phyloP scores from a whole-genome alignment of 1,140 invertebrate species.

The Carposina sasakii region DNA sequence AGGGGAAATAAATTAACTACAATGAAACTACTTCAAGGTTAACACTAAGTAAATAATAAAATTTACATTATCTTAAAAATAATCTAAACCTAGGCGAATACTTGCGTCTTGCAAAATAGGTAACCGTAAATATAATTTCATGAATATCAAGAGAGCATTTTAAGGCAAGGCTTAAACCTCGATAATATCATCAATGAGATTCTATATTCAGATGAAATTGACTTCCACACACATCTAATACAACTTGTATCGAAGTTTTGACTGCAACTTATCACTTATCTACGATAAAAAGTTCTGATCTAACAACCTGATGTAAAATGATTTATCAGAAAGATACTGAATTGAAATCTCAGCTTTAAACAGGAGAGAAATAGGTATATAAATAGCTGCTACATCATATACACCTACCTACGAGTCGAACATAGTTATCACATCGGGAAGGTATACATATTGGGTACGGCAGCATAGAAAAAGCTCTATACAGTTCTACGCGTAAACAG shows the following conservation, averaged over 20 bases:
- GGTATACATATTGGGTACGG: no score
- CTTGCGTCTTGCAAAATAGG: slow-evolving; percentile 67
- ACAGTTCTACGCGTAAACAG: no score
- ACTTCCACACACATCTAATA: neutral
- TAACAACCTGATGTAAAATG: no score
- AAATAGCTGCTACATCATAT: no score
- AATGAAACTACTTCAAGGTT: slow-evolving; percentile 37
- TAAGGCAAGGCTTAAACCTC: slow-evolving; percentile 50
- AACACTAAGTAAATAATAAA: slow-evolving; percentile 53
- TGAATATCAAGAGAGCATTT: slow-evolving; percentile 66
- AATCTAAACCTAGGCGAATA: slow-evolving; percentile 63
- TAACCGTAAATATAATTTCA: slow-evolving; percentile 69
- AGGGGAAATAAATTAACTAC: slow-evolving; percentile 66
- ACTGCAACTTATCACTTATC: no score
- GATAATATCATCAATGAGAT: neutral
- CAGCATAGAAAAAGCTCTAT: no score
- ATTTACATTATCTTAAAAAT: slow-evolving; percentile 65
- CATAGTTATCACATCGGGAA: no score
- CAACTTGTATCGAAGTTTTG: neutral
- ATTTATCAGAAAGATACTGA: no score
- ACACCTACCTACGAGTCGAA: no score
- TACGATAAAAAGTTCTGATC: no score
- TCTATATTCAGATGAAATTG: neutral
- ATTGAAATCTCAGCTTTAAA: no score
- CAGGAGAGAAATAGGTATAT: no score